Base-by-base conservation (phyloP, 1,140 invertebrate species). In the Vanessa tameamea region DNA sequence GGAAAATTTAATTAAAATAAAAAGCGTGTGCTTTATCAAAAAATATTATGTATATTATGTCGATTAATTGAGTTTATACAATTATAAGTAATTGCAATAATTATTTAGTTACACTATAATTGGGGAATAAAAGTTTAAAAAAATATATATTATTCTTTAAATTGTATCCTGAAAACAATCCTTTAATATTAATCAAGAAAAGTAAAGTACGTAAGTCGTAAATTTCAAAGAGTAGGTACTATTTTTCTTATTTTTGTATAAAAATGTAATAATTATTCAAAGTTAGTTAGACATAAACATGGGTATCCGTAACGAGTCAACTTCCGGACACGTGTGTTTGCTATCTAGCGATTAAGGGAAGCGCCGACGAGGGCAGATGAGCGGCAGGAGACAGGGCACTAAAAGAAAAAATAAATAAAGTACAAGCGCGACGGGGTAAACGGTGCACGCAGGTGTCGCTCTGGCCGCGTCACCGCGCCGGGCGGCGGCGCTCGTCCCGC, bases 341-440 rank as follows among this genome's bases (percentile, higher is more conserved):
- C 48, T 59, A 59, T 20, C 26, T 43, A 72, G 55, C 23, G 63
- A 72, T 66, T 47, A 51, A 48, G 20, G 53, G 61, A 64, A 23
- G 51, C 61, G 70, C 47, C 51, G 64, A 57, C 64, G 48, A 59
- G 47, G 64, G 71, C 67, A 75, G 68, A 69, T 75, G 61, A 64
- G 63, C 67, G 69, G 61, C 16, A 37, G 51, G 12, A 53, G 64
- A 16, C 68, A 16, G 15, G 20, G 65, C 65, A 47, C 57, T 13
- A 67, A 59, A 57, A 57, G 57, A 76, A 47, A 64, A 76, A 55
- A 61, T 47, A 57, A 50, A 16, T 64, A 68, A 66, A 53, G 31
- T 20, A 72, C 53, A 67, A 51, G 15, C 15, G 78, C 48, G 63
- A 47, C 82, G 75, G 83, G 84, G 69, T 81, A 80, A 82, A 72